Percentiles rank a stretch among this genome's conserved stretches.
Conservation (phyloP, 2,888 invertebrate species). For the Macrostomum cliftonense region DNA sequence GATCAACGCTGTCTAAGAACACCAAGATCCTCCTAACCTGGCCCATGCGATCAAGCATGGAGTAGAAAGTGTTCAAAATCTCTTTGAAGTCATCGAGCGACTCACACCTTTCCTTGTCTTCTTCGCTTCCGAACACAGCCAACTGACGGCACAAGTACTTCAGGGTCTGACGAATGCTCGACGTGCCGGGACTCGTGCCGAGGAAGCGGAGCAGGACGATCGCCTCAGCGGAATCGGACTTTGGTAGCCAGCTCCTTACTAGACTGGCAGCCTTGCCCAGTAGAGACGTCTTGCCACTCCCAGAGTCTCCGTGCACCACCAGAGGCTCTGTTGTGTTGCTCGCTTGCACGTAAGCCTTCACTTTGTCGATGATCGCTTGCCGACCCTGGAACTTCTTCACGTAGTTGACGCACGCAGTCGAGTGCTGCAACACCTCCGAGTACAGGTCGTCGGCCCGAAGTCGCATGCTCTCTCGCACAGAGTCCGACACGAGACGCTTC, state of each 20-base stretch:
- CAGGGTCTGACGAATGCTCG: constrained; percentile 16
- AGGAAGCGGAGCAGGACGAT: constrained; percentile 15
- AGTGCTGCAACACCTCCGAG: constrained; percentile 17
- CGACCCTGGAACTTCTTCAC: constrained; percentile 15
- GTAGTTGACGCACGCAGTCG: constrained; percentile 11
- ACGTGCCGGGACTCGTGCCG: constrained; percentile 17
- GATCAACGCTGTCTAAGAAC: constrained; percentile 20
- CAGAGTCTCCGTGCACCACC: constrained; percentile 16
- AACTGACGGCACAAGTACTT: constrained; percentile 18
- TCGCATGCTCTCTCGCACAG: constrained; percentile 12
- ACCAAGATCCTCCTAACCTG: constrained; percentile 15
- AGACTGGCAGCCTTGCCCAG: constrained; percentile 16
- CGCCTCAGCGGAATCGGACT: constrained; percentile 7
- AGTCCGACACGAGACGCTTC: constrained; percentile 12
- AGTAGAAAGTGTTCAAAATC: background rate
- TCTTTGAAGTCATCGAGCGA: background rate
- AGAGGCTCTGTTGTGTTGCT: constrained; percentile 10
- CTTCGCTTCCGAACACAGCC: background rate
- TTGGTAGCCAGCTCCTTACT: constrained; percentile 12
- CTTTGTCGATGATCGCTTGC: background rate
- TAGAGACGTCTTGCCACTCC: constrained; percentile 18
- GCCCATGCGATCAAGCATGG: background rate
- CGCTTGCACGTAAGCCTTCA: background rate
- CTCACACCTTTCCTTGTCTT: background rate
- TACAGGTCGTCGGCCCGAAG: constrained; percentile 10